These are phyloP conservation scores for Cataglyphis albicans DNA, from an alignment of 2,888 invertebrate genomes.

Conservation along the genomic window DNA sequence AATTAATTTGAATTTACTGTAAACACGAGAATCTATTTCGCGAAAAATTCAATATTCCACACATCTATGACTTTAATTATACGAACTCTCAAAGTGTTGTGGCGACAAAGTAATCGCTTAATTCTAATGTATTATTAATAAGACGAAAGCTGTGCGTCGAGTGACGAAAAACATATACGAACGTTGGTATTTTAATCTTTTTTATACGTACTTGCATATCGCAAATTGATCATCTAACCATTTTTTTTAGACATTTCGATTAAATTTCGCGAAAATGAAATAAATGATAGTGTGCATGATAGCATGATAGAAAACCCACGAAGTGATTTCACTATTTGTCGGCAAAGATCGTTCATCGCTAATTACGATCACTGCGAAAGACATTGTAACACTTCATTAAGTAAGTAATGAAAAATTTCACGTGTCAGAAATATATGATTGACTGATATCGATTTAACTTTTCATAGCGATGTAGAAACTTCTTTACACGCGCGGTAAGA, in stretches of 20 bases:
- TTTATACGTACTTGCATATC: constrained; percentile 5
- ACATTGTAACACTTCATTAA: constrained; percentile 27
- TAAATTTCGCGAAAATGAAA: background rate
- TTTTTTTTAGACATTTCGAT: constrained; percentile 5
- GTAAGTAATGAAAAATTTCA: constrained; percentile 25
- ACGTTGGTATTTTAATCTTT: constrained; percentile 4
- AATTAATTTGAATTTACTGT: background rate
- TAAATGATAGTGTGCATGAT: background rate
- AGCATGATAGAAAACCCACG: background rate
- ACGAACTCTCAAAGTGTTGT: background rate
- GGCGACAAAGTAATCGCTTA: background rate
- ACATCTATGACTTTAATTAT: background rate
- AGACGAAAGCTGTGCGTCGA: background rate
- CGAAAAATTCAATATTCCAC: too few species aligned
- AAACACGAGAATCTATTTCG: background rate
- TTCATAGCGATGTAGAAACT: constrained; percentile 23
- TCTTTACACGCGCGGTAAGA: constrained; percentile 17
- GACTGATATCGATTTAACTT: constrained; percentile 17
- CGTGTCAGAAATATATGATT: constrained; percentile 36
- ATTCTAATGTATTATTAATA: constrained; percentile 8
- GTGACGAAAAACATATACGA: constrained; percentile 19
- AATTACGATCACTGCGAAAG: background rate
- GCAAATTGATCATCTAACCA: background rate
- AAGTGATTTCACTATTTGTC: background rate
- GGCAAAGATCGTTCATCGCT: constrained; percentile 19